phyloP scores from a whole-genome alignment of 2,888 invertebrate species.

The Agrochola circellaris region DNA sequence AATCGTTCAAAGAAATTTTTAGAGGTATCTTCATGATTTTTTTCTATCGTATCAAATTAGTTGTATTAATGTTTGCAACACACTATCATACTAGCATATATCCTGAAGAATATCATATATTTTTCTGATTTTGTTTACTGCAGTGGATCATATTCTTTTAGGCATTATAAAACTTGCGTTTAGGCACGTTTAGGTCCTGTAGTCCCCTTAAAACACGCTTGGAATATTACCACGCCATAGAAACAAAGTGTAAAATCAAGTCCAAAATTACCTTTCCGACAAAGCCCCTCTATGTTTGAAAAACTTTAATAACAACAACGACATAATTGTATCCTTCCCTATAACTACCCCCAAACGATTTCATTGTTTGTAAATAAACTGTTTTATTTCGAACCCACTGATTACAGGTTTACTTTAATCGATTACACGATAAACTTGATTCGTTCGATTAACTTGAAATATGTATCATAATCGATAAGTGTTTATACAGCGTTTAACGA shows the following conservation, averaged over 20 bases:
- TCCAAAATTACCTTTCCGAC: slow-evolving; percentile 4
- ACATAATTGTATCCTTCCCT: slow-evolving; percentile 49
- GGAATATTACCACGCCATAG: slow-evolving; percentile 24
- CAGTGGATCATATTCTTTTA: too few species aligned
- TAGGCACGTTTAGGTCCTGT: too few species aligned
- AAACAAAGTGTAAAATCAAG: slow-evolving; percentile 35
- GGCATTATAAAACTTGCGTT: too few species aligned
- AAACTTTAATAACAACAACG: slow-evolving; percentile 34
- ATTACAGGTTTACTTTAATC: slow-evolving; percentile 39
- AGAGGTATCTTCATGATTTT: too few species aligned
- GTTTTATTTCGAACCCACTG: slow-evolving; percentile 26
- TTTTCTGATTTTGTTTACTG: too few species aligned
- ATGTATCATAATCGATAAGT: slow-evolving; percentile 49
- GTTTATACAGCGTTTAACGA: slow-evolving; percentile 39
- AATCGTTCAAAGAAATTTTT: too few species aligned
- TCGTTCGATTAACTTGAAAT: slow-evolving; percentile 47
- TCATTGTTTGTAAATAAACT: slow-evolving; percentile 48
- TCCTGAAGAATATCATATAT: too few species aligned
- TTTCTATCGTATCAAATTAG: too few species aligned
- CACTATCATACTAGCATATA: too few species aligned
- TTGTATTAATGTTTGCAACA: too few species aligned
- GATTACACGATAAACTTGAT: slow-evolving; percentile 51
- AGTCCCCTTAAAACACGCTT: not conserved
- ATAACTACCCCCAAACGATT: slow-evolving; percentile 7
- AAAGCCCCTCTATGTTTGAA: slow-evolving; percentile 28